Evolutionary conservation across 2,888 invertebrate species (phyloP), one percentile per base, ranked within the genome.

Genomic region (Gasteruption jaculator): DNA sequence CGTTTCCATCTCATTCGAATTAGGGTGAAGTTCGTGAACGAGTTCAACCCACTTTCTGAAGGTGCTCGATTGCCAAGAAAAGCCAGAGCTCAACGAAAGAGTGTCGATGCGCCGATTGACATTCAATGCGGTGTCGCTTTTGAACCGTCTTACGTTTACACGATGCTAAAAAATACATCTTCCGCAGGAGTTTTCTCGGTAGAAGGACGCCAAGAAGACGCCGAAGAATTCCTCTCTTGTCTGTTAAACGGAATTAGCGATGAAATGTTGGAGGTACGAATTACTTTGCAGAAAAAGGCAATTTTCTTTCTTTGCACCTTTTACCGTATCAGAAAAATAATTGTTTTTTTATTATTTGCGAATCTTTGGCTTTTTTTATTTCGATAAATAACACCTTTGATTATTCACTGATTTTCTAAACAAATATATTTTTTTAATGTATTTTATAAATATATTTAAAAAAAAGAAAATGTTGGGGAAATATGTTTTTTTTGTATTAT

Each of bases 181-280:
- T 81, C 84, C 56, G 78, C 77, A n/a, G 80, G 80, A 49, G 72
- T 73, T n/a, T 79, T 80, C 54, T 77, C 83, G 29, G 85, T 89
- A 38, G 91, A 91, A 68, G 95, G 93, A 0, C 77, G 91, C 14
- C 96, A 96, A 71, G 95, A 96, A 67, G 96, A 97, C 73, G 96
- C 96, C 0, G 96, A 97, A 71, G 96, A 97, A 69, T 95, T 96
- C 73, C 78, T 96, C 2, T 89, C 92, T 5, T 91, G 89, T 67
- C 77, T 96, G 48, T 78, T 97, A 16, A 96, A 95, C 73, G 90
- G 90, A 18, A 80, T 96, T 41, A 94, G 95, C 65, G 96, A 96
- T 71, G 96, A 97, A 75, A 94, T 96, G 92, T 78, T 91, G 3
- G 91, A 92, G 77, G 87, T 90, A 60, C 65, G 70, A 43, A 44